Base-by-base conservation (phyloP, 2,888 invertebrate genomes). In the Cephonodes hylas region DNA sequence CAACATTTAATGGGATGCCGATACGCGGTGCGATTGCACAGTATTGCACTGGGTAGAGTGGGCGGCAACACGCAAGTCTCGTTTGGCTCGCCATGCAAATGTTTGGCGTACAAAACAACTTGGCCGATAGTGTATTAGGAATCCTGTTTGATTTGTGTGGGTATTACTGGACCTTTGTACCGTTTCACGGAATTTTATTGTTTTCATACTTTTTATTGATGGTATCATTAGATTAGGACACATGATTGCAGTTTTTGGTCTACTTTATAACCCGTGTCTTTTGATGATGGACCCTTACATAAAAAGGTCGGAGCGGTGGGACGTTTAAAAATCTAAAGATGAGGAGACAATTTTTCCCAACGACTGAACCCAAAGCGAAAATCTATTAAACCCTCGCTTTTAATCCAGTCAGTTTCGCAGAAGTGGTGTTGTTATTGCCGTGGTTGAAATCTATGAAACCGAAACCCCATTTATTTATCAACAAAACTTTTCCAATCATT, bases 141-240 rank as follows among this genome's bases (percentile, higher is more conserved):
- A 85, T 87, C 84, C 86, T 85, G 87, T 85, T 86, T 86, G 89
- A 86, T 87, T 86, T 89, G 89, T 89, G 89, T 89, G 85, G 87
- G 88, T 84, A 88, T 86, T 87, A 84, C 86, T 74, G 75, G 75
- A 76, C 68, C 73, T 79, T 79, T 76, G 77, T 74, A 75, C 71
- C 71, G 69, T 72, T 72, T 69, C 44, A 38, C 15, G 57, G 57
- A 27, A 58, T 60, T 61, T 64, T 42, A 59, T 64, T 46, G 27
- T 42, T 42, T 20, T 5, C 13, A 20, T 59, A 20, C 20, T 20
- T 31, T 3, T 20, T n/a, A 38, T 38, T 5, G 38, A 2, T 10
- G 13, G 13, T 34, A 10, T 34, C 10, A 34, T 10, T 8, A n/a
- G n/a, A 10, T 0, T 8, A 34, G n/a, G 5, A 31, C 8, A 0